Base-by-base conservation (phyloP, 2,888 invertebrate genomes). In the Bellardia bayeri region DNA sequence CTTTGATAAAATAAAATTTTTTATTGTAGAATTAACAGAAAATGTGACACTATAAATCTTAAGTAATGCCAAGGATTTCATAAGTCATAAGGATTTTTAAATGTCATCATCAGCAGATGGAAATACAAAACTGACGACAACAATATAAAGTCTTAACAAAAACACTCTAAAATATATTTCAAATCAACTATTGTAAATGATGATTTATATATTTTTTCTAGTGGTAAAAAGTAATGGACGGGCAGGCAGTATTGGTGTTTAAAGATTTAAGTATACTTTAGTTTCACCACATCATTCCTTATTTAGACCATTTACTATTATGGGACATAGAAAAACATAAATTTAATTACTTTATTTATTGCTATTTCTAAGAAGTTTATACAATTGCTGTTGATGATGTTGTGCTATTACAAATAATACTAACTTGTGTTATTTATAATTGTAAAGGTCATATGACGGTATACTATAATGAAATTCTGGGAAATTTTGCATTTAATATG, bases 11-110 rank as follows among this genome's bases (percentile, higher is more conserved):
- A 30, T 45, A 6, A 37, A 1, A 33, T 4, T 5, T 37, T 37
- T 37, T 30, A 68, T 56, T 78, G 5, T 51, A 33, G 54, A 71
- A 54, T 72, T 81, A 63, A 64, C n/a, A 81, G 8, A 49, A 72
- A 71, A 30, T 45, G 6, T 64, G 16, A 63, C n/a, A 51, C 14
- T 14, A 72, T 81, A 81, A 81, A 72, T 72, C 72, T 64, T 14
- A 54, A 54, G 13, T 56, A 16, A 64, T 13, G 6, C 16, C 71
- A 64, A 37, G 54, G 54, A 54, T 64, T 72, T 64, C 6, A 72
- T 5, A 72, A 64, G 64, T 45, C 72, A 81, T 14, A 33, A 30
- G 33, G 40, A 71, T 23, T 54, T 61, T 49, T 33, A 14, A 69
- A 49, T 79, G 16, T 37, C 68, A 79, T 42, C 56, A 61, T 7